phyloP scores from a whole-genome alignment of 2,888 invertebrate species.

The Dioctria linearis region DNA sequence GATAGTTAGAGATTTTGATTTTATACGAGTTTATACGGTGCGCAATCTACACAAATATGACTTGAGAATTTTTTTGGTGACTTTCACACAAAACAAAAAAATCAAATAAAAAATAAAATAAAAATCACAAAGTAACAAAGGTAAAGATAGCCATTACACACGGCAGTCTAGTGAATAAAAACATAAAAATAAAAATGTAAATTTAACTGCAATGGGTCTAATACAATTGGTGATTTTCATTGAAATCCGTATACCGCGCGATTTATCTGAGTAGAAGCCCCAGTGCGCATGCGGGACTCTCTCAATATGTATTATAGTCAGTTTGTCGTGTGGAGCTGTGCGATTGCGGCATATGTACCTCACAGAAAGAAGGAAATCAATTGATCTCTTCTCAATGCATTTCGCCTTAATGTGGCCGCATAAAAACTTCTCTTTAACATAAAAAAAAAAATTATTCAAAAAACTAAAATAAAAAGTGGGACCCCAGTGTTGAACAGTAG shows the following conservation, averaged over 20 bases:
- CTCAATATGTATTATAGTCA: no score
- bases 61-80: constrained; percentile 15
- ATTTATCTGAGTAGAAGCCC: constrained; percentile 9
- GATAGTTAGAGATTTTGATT: not conserved
- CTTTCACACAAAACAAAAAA: not conserved
- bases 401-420: constrained; percentile 49
- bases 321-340: not conserved
- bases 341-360: constrained; percentile 25
- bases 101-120: not conserved
- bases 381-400: constrained; percentile 50
- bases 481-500: constrained; percentile 22
- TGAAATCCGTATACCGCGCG: constrained; percentile 33
- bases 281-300: not conserved
- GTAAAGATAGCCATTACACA: constrained; percentile 23
- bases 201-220: constrained; percentile 45
- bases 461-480: not conserved
- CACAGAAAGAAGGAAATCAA: constrained; percentile 44
- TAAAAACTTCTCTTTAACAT: constrained; percentile 41
- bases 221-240: constrained; percentile 47
- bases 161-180: constrained; percentile 36
- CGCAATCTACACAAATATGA: not conserved
- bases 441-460: not conserved
- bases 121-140: constrained; percentile 24
- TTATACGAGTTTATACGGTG: not conserved
- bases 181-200: constrained; percentile 53